These are phyloP conservation scores for Volucella bombylans DNA, from an alignment of 2,888 invertebrate species.

Conservation along the genomic window DNA sequence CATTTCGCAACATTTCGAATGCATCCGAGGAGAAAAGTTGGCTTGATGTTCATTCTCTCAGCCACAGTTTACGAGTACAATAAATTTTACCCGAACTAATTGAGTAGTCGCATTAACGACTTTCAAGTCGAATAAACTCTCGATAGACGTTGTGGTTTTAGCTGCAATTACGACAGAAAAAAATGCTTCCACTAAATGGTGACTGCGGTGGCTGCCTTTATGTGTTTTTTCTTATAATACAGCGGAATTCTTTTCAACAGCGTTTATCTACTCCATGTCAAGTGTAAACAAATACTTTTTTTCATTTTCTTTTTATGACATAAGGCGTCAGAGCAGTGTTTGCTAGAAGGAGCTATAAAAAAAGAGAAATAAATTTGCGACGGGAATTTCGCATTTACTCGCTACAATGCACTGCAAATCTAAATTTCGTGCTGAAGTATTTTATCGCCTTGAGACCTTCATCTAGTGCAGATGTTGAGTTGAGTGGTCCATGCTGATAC, in stretches of 20 bases:
- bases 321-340: too few relatives aligned
- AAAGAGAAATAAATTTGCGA: background rate
- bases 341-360: too few relatives aligned
- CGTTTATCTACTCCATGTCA: too few relatives aligned
- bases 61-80: background rate
- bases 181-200: background rate
- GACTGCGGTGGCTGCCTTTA: too few relatives aligned
- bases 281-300: too few relatives aligned
- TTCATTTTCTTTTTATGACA: too few relatives aligned
- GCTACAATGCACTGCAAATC: background rate
- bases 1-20: background rate
- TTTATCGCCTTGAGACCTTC: too few relatives aligned
- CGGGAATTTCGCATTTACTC: background rate
- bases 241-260: too few relatives aligned
- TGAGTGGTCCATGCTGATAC: too few relatives aligned
- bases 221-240: too few relatives aligned
- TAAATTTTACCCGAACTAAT: slow-evolving; percentile 11
- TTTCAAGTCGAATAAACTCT: background rate
- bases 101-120: background rate
- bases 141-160: background rate
- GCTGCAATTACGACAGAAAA: background rate
- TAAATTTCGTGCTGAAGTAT: too few relatives aligned
- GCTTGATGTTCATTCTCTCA: background rate
- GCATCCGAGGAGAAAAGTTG: background rate
- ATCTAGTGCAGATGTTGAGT: too few relatives aligned